Percentiles rank a stretch among this genome's conserved stretches.
Evolutionary conservation across 1,140 invertebrate species (phyloP).

Genomic region (Drosophila biarmipes): DNA sequence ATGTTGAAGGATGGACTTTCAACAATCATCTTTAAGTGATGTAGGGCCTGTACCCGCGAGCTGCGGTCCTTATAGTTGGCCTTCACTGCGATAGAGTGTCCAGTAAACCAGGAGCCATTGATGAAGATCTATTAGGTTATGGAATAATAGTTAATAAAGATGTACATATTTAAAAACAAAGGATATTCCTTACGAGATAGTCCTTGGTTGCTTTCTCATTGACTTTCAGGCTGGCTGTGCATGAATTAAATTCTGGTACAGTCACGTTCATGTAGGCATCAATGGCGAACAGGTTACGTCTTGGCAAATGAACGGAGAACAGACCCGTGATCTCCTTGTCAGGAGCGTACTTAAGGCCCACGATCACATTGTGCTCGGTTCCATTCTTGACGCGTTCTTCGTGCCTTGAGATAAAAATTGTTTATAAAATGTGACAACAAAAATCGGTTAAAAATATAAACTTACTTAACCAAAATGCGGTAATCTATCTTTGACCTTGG

Average conservation of each 20-base stretch:
- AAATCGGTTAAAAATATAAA: not conserved
- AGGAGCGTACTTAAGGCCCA: conserved; percentile 81
- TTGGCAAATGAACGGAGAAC: conserved; percentile 86
- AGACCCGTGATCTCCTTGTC: conserved; percentile 87
- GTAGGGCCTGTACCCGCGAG: conserved; percentile 86
- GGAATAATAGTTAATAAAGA: not conserved
- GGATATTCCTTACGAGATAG: conserved; percentile 85
- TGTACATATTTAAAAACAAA: not conserved
- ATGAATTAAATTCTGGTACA: conserved; percentile 87
- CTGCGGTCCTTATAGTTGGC: conserved; percentile 90
- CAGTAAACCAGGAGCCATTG: conserved; percentile 91
- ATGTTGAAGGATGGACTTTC: conserved; percentile 90
- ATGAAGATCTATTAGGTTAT: conserved; percentile 86
- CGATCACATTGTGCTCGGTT: conserved; percentile 82
- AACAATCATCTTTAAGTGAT: conserved; percentile 88
- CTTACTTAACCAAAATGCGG: conserved; percentile 83
- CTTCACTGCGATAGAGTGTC: conserved; percentile 88
- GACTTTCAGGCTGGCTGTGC: conserved; percentile 86
- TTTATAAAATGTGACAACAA: not conserved
- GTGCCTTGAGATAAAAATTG: conserved; percentile 43
- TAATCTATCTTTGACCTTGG: conserved; percentile 84
- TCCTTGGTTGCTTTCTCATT: conserved; percentile 86
- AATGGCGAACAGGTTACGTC: conserved; percentile 85
- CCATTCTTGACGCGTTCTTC: conserved; percentile 83
- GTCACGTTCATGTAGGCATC: conserved; percentile 87